phyloP scores from a whole-genome alignment of 2,797 vertebrate species.

The Muscicapa striata region DNA sequence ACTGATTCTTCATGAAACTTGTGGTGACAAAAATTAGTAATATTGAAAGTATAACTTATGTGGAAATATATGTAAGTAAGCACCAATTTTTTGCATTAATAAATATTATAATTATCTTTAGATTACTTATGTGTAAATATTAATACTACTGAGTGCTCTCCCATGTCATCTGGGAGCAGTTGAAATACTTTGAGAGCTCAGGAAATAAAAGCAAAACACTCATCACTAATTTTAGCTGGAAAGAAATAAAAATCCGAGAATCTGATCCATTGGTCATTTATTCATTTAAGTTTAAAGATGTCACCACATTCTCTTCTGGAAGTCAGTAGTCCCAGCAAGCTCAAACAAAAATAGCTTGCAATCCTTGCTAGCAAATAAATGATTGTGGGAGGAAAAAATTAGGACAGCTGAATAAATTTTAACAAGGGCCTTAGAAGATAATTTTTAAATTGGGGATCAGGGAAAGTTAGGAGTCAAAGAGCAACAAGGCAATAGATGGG shows the following conservation, averaged over 20 bases:
- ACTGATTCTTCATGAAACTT: background rate
- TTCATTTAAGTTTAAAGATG: background rate
- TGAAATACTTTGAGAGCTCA: background rate
- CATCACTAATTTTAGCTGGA: background rate
- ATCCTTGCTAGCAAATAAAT: background rate
- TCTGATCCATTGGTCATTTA: background rate
- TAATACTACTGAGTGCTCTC: background rate
- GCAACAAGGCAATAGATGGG: background rate
- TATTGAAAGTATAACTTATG: background rate
- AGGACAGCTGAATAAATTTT: background rate
- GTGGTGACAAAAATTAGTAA: background rate
- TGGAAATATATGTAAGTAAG: background rate
- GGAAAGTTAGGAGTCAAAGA: background rate
- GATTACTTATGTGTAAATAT: background rate
- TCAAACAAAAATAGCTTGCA: background rate
- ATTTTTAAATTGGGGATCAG: rapidly evolving
- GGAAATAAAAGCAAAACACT: background rate
- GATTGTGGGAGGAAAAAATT: background rate
- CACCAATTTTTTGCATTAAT: background rate
- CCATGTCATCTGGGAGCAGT: background rate
- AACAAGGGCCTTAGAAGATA: background rate
- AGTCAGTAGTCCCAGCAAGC: background rate
- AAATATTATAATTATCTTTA: background rate
- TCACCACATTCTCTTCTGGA: background rate
- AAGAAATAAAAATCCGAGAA: background rate